These are phyloP conservation scores for Chaenocephalus aceratus DNA, from an alignment of 2,113 vertebrate genomes.

Conservation along the genomic window DNA sequence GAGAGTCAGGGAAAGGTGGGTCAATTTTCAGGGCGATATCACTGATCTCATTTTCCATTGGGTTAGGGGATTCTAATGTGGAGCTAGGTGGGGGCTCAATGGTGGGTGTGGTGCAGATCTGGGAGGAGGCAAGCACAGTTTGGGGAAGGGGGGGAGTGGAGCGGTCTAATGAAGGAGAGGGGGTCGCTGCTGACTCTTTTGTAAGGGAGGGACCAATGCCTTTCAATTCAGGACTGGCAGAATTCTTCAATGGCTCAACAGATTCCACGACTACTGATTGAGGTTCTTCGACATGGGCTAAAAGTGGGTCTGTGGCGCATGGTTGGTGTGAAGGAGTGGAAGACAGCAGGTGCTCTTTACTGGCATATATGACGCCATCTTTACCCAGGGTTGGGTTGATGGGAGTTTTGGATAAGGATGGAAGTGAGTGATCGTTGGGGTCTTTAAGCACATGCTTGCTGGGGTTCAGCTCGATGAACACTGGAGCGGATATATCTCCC, in stretches of 20 bases:
- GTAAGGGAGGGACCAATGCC: constrained; percentile 17
- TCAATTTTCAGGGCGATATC: constrained; percentile 7
- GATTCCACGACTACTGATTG: constrained; percentile 28
- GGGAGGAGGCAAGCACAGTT: constrained; percentile 35
- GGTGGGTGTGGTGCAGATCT: constrained; percentile 67
- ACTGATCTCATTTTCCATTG: background rate
- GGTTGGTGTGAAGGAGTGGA: constrained; percentile 71
- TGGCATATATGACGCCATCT: constrained; percentile 37
- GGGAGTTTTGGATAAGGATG: constrained; percentile 31
- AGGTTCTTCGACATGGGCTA: constrained; percentile 50
- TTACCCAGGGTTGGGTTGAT: constrained; percentile 17
- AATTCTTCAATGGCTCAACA: background rate
- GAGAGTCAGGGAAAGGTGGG: constrained; percentile 19
- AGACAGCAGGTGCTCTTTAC: constrained; percentile 65
- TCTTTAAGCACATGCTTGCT: constrained; percentile 34
- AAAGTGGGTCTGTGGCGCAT: constrained; percentile 65
- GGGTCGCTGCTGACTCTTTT: background rate
- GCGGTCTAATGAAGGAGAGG: constrained; percentile 31
- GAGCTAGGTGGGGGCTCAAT: constrained; percentile 62
- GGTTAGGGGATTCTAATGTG: constrained; percentile 57
- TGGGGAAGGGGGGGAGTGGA: constrained; percentile 25
- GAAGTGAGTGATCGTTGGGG: constrained; percentile 49
- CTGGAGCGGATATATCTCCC: constrained; percentile 6
- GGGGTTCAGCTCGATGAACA: constrained; percentile 41
- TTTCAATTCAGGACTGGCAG: constrained; percentile 7